A percentile compares a stretch with the other conserved stretches of the same genome.
Conservation (phyloP, 1,140 invertebrate species). For the Campodea augens region DNA sequence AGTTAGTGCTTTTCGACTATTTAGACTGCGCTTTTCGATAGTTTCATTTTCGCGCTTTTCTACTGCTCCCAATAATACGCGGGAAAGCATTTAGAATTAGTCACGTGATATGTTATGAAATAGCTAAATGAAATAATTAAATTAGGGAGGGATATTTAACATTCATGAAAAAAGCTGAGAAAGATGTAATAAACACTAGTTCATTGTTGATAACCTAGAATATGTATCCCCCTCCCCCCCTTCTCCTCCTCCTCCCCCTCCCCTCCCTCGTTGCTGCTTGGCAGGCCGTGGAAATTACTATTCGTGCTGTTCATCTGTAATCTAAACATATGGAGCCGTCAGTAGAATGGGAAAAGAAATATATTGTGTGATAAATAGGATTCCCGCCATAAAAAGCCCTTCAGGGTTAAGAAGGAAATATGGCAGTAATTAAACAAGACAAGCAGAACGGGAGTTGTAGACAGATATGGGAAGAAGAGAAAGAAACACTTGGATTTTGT, state of each 20-base stretch:
- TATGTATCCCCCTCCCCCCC: slow-evolving; percentile 3
- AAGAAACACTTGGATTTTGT: neutral
- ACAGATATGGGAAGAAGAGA: neutral
- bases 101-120: too few species aligned
- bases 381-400: slow-evolving; percentile 1
- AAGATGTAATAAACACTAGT: too few species aligned
- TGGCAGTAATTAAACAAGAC: slow-evolving; percentile 15
- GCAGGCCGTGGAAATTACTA: too few species aligned
- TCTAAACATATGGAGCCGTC: slow-evolving; percentile 15
- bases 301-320: slow-evolving; percentile 13
- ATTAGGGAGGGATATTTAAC: too few species aligned
- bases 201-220: too few species aligned
- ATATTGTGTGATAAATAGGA: slow-evolving; percentile 14
- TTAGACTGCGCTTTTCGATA: too few species aligned
- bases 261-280: slow-evolving; percentile 6
- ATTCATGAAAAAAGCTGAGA: too few species aligned
- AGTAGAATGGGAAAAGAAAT: slow-evolving; percentile 11
- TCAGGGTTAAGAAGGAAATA: slow-evolving; percentile 10
- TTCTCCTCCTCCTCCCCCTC: slow-evolving; percentile 3
- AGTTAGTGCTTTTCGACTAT: too few species aligned
- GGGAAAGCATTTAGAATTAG: too few species aligned
- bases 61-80: too few species aligned
- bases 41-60: too few species aligned
- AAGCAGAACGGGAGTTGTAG: slow-evolving; percentile 6
- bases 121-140: too few species aligned